phyloP scores from a whole-genome alignment of 1,140 invertebrate species.

The Medauroidea extradentata region DNA sequence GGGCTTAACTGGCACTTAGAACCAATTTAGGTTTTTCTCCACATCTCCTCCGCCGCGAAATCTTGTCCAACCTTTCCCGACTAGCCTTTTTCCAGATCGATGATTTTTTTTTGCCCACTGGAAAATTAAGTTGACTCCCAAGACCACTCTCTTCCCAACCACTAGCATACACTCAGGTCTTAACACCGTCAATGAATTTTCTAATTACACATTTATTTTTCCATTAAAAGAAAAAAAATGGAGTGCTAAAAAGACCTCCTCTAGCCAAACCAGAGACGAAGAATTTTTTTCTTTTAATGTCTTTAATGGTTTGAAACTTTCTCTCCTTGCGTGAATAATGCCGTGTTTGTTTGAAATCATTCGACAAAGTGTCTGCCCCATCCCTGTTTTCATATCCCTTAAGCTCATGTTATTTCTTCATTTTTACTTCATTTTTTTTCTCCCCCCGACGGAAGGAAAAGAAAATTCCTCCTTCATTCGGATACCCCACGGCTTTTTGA shows the following conservation, averaged over 20 bases:
- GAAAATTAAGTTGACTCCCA: background rate
- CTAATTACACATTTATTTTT: constrained; percentile 15
- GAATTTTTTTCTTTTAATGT: too few species aligned
- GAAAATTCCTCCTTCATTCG: background rate
- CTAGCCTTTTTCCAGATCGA: too few species aligned
- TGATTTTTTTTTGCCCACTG: background rate
- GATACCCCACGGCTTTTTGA: background rate
- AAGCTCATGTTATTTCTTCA: constrained; percentile 1
- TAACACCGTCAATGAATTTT: background rate
- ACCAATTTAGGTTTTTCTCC: constrained; percentile 1
- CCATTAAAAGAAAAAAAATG: constrained; percentile 8
- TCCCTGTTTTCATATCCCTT: background rate
- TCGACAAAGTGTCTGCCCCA: constrained; percentile 2
- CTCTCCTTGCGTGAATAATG: background rate
- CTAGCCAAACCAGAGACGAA: too few species aligned
- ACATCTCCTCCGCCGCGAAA: too few species aligned
- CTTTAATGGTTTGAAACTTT: too few species aligned
- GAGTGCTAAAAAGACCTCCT: too few species aligned
- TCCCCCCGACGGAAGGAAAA: background rate
- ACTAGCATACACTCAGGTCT: background rate
- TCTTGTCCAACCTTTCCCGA: too few species aligned
- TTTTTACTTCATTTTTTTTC: constrained; percentile 8
- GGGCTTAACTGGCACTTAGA: constrained; percentile 11
- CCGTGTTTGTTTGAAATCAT: constrained; percentile 9
- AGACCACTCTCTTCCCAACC: background rate